Conservation (phyloP, 2,113 vertebrate genomes). For the Plecotus auritus region DNA sequence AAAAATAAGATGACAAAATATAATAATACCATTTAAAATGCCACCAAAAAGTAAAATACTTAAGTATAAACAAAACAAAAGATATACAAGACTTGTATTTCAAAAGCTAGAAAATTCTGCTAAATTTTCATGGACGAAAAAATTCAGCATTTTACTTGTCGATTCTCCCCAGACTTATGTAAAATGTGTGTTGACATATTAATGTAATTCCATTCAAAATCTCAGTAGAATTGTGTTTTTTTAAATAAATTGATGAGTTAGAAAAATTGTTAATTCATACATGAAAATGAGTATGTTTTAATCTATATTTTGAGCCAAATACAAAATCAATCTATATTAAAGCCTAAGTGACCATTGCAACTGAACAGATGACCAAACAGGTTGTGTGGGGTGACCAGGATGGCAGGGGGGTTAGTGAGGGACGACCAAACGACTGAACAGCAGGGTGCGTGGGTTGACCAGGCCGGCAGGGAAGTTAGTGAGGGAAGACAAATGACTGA, state of each 20-base stretch:
- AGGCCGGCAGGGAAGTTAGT: too few species aligned
- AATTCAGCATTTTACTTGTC: background rate
- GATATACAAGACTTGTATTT: background rate
- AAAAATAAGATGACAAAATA: background rate
- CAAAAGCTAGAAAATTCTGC: background rate
- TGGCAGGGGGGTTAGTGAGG: too few species aligned
- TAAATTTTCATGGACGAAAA: background rate
- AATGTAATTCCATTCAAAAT: background rate
- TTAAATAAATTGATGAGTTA: background rate
- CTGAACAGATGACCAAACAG: too few species aligned
- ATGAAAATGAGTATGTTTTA: background rate
- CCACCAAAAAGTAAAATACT: background rate
- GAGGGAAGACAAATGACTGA: too few species aligned
- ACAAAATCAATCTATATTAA: background rate
- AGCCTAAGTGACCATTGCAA: too few species aligned
- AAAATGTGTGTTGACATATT: background rate
- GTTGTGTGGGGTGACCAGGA: too few species aligned
- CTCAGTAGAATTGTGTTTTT: background rate
- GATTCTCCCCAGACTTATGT: background rate
- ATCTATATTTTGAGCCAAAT: background rate
- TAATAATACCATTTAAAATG: background rate
- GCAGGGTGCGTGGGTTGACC: too few species aligned
- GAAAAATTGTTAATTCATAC: background rate
- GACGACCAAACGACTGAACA: too few species aligned
- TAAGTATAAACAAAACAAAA: background rate